phyloP scores from a whole-genome alignment of 23 tunicate genomes.

The Corella eumyota region DNA sequence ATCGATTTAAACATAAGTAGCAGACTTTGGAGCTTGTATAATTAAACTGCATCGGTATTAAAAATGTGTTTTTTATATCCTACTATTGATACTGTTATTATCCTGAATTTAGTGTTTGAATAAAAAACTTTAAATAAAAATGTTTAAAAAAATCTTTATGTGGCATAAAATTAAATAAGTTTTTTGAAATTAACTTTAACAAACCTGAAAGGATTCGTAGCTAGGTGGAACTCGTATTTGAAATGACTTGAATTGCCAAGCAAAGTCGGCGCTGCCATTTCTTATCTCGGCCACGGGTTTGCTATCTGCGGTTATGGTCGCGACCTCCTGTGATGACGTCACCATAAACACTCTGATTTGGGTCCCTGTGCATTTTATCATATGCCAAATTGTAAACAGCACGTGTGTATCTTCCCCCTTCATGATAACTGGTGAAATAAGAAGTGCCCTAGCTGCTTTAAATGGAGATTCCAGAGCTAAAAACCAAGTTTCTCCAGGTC shows the following conservation, averaged over 20 bases:
- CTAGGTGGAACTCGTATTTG: constrained; percentile 15
- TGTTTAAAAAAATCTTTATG: too few relatives aligned
- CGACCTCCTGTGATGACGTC: constrained; percentile 3
- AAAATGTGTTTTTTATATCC: too few relatives aligned
- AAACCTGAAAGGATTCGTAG: constrained; percentile 24
- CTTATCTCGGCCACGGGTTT: neutral
- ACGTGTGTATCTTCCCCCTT: constrained; percentile 23
- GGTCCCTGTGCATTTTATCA: constrained; percentile 17
- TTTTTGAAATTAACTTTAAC: too few relatives aligned
- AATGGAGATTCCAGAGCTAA: constrained; percentile 4
- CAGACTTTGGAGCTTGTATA: too few relatives aligned
- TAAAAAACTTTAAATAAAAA: too few relatives aligned
- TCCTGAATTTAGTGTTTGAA: too few relatives aligned
- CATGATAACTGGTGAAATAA: constrained; percentile 31
- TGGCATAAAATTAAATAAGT: too few relatives aligned
- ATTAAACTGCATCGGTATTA: too few relatives aligned
- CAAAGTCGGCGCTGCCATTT: neutral
- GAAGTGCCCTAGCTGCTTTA: constrained; percentile 2
- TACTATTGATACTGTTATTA: too few relatives aligned
- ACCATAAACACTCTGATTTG: constrained; percentile 3
- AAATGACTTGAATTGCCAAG: constrained; percentile 13
- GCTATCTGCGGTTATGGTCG: neutral
- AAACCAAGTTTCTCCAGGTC: constrained; percentile 24
- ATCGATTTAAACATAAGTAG: too few relatives aligned
- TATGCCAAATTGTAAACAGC: constrained; percentile 20